Percentiles rank a stretch among this genome's conserved stretches.
Conservation (phyloP, 2,797 vertebrate genomes). For the Pseudochirops cupreus region DNA sequence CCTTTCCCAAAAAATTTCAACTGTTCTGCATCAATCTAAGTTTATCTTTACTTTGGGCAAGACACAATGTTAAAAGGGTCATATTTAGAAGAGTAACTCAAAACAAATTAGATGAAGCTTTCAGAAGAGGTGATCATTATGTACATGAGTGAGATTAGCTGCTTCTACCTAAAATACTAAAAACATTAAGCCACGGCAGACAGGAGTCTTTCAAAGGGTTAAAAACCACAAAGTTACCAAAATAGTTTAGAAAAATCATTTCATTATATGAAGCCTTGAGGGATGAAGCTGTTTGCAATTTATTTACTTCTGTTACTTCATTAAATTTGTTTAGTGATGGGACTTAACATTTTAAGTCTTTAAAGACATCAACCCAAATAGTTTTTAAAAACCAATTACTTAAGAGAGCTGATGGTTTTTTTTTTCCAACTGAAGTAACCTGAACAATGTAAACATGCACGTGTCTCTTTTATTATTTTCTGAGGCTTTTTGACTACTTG, state of each 20-base stretch:
- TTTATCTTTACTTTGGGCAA: constrained; percentile 20
- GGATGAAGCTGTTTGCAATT: constrained; percentile 80
- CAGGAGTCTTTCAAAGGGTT: constrained; percentile 69
- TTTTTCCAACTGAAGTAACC: constrained; percentile 73
- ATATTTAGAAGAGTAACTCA: constrained; percentile 53
- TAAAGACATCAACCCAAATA: constrained; percentile 80
- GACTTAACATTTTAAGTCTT: constrained; percentile 77
- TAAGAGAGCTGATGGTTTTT: constrained; percentile 51
- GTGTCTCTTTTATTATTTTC: constrained; percentile 39
- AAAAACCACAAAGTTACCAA: constrained; percentile 68
- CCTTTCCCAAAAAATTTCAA: background rate
- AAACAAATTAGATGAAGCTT: constrained; percentile 49
- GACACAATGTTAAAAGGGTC: constrained; percentile 42
- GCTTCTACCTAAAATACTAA: constrained; percentile 54
- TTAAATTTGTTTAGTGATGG: constrained; percentile 79
- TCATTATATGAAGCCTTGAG: constrained; percentile 77
- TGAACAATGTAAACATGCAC: constrained; percentile 61
- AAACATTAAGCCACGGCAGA: constrained; percentile 34
- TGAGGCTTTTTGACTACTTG: constrained; percentile 50
- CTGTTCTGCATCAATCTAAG: background rate
- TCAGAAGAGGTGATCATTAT: constrained; percentile 54
- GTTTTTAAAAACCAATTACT: constrained; percentile 83
- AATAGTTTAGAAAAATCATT: constrained; percentile 53
- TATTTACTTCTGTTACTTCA: constrained; percentile 80
- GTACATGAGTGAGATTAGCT: background rate